Conservation (phyloP, 2,113 vertebrate genomes). For the Oreochromis niloticus region DNA sequence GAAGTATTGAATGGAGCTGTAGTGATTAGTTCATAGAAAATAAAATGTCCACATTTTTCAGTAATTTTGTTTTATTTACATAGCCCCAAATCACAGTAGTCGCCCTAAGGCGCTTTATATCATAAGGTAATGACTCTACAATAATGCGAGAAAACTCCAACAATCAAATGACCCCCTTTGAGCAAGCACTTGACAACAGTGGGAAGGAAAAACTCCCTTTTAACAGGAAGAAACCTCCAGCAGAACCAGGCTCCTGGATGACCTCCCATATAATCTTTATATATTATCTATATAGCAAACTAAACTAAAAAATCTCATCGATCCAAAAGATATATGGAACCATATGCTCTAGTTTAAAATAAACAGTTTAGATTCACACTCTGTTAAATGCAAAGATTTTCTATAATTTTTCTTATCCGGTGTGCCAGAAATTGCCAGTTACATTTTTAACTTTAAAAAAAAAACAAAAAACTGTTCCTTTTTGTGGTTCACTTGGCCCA, state of each 20-base stretch:
- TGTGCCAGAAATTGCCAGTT: not conserved
- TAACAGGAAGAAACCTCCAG: not conserved
- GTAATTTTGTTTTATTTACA: not conserved
- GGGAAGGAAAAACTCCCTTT: not conserved
- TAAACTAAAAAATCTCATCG: not conserved
- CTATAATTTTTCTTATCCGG: not conserved
- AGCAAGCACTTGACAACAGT: not conserved
- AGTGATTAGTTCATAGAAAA: not conserved
- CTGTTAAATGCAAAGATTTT: not conserved
- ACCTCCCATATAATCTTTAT: not conserved
- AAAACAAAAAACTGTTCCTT: not conserved
- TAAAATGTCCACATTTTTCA: not conserved
- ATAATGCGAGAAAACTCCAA: not conserved
- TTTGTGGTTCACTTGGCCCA: not conserved
- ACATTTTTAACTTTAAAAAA: not conserved
- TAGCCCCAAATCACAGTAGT: not conserved
- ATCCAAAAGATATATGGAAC: not conserved
- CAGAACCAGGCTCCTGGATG: not conserved
- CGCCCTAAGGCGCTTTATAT: not conserved
- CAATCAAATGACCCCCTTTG: not conserved
- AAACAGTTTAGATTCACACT: not conserved
- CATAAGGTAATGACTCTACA: not conserved
- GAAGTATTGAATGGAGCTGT: not conserved
- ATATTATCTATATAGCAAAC: not conserved
- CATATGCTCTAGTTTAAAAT: not conserved